Conservation (phyloP, 1,140 invertebrate genomes). For the Lordiphosa collinella region DNA sequence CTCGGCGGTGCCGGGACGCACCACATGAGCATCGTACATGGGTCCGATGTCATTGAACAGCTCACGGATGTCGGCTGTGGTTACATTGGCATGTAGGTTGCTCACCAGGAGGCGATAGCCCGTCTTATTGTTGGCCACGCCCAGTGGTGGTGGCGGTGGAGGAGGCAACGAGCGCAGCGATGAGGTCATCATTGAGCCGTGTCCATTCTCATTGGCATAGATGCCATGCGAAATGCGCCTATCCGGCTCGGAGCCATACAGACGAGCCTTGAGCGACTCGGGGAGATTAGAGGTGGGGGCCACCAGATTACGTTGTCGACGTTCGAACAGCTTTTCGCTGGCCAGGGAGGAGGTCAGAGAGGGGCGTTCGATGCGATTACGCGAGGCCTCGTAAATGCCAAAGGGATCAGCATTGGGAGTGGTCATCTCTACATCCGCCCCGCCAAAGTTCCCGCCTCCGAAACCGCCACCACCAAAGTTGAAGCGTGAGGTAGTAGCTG, state of each 20-base stretch:
- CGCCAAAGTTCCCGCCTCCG: too few relatives aligned
- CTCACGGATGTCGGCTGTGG: conserved; percentile 94
- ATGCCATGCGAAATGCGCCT: conserved; percentile 81
- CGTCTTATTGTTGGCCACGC: conserved; percentile 41
- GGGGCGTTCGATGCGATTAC: conserved; percentile 54
- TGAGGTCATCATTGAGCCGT: background rate
- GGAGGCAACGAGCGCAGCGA: conserved; percentile 43
- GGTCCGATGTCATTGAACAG: conserved; percentile 95
- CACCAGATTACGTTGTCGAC: conserved; percentile 46
- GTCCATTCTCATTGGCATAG: conserved; percentile 80
- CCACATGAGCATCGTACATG: conserved; percentile 89
- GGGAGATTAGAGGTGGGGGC: conserved; percentile 57
- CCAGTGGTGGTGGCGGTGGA: conserved; percentile 60
- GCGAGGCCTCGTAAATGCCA: conserved; percentile 64
- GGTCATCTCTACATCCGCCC: conserved; percentile 39
- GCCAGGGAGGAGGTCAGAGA: conserved; percentile 20
- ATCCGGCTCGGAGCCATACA: conserved; percentile 64
- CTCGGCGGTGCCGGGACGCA: conserved; percentile 92
- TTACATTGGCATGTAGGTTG: conserved; percentile 91
- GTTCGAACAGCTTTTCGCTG: conserved; percentile 45
- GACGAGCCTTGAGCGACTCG: conserved; percentile 67
- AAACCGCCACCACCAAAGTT: conserved; percentile 28
- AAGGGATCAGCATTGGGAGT: conserved; percentile 51
- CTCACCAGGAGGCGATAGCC: conserved; percentile 92
- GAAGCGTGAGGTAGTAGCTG: conserved; percentile 2